A percentile compares a stretch with the other conserved stretches of the same genome.
phyloP scores from a whole-genome alignment of 2,113 vertebrate genomes.

The Spea multiplicata region DNA sequence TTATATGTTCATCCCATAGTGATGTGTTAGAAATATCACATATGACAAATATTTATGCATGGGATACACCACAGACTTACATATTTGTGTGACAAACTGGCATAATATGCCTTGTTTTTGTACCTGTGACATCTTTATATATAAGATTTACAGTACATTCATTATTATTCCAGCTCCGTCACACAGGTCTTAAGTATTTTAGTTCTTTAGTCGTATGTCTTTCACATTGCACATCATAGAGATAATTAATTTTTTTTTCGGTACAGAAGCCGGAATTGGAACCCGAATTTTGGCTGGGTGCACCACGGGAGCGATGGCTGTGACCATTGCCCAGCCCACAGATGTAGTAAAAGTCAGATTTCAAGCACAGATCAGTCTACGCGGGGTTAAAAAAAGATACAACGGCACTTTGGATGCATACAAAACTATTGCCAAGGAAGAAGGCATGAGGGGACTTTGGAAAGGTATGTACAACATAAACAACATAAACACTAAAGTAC shows the following conservation, averaged over 20 bases:
- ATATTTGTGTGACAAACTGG: no score
- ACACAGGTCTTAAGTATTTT: no score
- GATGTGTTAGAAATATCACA: not conserved
- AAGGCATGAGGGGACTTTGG: slow-evolving; percentile 79
- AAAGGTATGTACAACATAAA: slow-evolving; percentile 72
- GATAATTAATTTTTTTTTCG: not conserved
- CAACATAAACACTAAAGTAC: not conserved
- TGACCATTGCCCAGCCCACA: slow-evolving; percentile 79
- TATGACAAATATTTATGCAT: no score
- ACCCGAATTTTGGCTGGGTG: slow-evolving; percentile 74
- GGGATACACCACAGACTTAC: no score
- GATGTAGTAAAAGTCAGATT: slow-evolving; percentile 83
- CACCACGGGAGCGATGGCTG: slow-evolving; percentile 77
- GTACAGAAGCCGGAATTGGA: slow-evolving; percentile 61
- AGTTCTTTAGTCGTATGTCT: no score
- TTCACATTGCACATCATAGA: no score
- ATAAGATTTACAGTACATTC: no score
- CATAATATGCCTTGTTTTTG: no score
- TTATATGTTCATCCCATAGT: not conserved
- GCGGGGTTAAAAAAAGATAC: slow-evolving; percentile 73
- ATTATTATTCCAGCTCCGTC: no score
- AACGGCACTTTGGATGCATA: slow-evolving; percentile 81
- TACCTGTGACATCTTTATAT: no score
- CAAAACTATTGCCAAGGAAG: slow-evolving; percentile 74
- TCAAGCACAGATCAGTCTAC: slow-evolving; percentile 75